phyloP scores from a whole-genome alignment of 1,140 invertebrate species.

The Ceratina calcarata region DNA sequence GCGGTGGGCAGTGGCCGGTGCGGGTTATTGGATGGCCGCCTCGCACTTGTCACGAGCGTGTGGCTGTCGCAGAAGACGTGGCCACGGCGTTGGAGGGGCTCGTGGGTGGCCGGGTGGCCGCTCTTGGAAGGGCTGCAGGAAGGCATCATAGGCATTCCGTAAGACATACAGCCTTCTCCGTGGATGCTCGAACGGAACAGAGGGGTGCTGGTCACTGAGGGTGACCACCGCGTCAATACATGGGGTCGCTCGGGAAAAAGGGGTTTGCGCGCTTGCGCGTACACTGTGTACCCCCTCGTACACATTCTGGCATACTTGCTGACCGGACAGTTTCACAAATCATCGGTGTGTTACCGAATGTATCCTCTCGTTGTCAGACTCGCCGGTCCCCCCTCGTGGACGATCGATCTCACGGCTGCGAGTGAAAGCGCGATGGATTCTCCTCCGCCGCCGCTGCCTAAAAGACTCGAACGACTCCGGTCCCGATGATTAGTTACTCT shows the following conservation, averaged over 20 bases:
- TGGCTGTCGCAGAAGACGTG: conserved; percentile 61
- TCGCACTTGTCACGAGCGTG: conserved; percentile 75
- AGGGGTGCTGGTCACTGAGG: conserved; percentile 74
- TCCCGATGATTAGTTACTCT: conserved; percentile 21
- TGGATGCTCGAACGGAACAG: conserved; percentile 67
- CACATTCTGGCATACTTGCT: conserved; percentile 68
- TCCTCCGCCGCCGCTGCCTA: neutral
- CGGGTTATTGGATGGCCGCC: conserved; percentile 77
- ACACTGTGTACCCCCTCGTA: conserved; percentile 29
- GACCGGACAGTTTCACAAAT: conserved; percentile 68
- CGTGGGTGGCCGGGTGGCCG: conserved; percentile 33
- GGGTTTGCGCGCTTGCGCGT: conserved; percentile 75
- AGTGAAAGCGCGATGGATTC: conserved; percentile 49
- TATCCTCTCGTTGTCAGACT: conserved; percentile 61
- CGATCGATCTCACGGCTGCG: conserved; percentile 53
- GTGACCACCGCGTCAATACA: conserved; percentile 79
- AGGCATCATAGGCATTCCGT: conserved; percentile 78
- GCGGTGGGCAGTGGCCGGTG: conserved; percentile 71
- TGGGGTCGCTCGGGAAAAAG: conserved; percentile 66
- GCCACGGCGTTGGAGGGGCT: conserved; percentile 11
- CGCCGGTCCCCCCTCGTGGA: neutral
- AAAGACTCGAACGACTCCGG: too few relatives aligned
- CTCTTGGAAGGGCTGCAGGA: conserved; percentile 60
- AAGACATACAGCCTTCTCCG: conserved; percentile 74
- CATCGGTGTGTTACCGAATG: conserved; percentile 64